phyloP scores from a whole-genome alignment of 1,140 invertebrate genomes.

The Melitaea cinxia region DNA sequence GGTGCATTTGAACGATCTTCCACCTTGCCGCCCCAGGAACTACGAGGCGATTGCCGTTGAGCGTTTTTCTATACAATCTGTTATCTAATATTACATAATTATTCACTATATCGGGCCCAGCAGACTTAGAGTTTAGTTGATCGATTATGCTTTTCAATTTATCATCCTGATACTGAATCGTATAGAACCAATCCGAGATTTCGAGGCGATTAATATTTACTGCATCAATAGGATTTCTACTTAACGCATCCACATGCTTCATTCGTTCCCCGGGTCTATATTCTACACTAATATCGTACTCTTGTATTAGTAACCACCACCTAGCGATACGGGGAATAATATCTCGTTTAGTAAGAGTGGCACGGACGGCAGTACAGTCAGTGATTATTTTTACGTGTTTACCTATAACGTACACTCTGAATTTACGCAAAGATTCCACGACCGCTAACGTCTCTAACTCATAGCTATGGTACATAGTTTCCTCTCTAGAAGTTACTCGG shows the following conservation, averaged over 20 bases:
- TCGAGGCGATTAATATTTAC: background rate
- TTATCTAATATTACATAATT: no score
- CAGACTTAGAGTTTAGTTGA: no score
- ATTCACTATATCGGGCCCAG: no score
- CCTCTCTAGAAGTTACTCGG: conserved; percentile 31
- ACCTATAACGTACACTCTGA: conserved; percentile 62
- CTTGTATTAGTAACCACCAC: conserved; percentile 53
- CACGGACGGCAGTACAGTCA: conserved; percentile 57
- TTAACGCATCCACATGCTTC: background rate
- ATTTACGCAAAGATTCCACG: conserved; percentile 42
- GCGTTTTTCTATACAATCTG: no score
- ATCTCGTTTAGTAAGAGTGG: conserved; percentile 52
- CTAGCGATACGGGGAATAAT: conserved; percentile 51
- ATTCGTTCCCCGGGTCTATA: background rate
- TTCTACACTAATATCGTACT: background rate
- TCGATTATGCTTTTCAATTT: no score
- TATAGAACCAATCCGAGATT: no score
- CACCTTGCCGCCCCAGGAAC: no score
- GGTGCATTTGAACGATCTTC: no score
- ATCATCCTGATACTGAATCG: no score
- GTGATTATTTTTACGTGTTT: conserved; percentile 48
- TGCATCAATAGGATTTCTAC: background rate
- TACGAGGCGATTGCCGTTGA: no score
- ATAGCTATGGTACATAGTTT: conserved; percentile 32
- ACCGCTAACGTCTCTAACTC: conserved; percentile 40